Evolutionary conservation across 2,888 invertebrate genomes (phyloP), one percentile per base, ranked within the genome.

Genomic region (Hyposoter dolosus): DNA sequence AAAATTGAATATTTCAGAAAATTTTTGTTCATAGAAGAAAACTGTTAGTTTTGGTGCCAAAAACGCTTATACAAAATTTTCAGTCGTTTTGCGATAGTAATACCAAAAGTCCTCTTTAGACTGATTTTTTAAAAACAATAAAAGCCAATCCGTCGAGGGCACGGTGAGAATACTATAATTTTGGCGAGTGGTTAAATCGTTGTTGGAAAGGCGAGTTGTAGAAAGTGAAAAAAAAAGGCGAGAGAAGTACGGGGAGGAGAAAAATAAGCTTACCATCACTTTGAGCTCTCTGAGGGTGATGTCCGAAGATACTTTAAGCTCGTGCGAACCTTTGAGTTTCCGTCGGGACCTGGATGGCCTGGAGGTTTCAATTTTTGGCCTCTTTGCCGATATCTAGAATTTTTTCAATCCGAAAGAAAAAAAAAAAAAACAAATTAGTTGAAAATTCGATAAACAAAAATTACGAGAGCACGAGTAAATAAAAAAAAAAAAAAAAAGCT

Each of bases 211-310:
- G 28, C 12, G 28, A 60, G 60, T 60, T 1, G 60, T 69, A 71
- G 53, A 78, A 40, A 56, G 68, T 10, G 4, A 53, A 45, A 69
- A 6, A 28, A 28, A 3, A 69, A 19, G 17, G 35, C n/a, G 23
- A 79, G 23, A 79, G n/a, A 56, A 15, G 5, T 15, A 56, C 68
- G n/a, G 65, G 63, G 72, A 47, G 47, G 35, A 71, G 35, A 72
- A 10, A 65, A 40, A 68, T 28, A 76, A 40, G 89, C 91, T 91
- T 82, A 93, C 93, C 93, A 93, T 92, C 47, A 93, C 90, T 90
- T 93, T 93, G 28, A 93, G 90, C 71, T 93, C 93, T 82, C 92
- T 93, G 50, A 93, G 83, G 15, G 93, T 93, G 80, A 92, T 93
- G 74, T 91, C 91, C 12, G 93, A 93, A 17, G 93, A 93, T 45